Conservation (phyloP, 2,797 vertebrate species). For the Leuciscus waleckii region DNA sequence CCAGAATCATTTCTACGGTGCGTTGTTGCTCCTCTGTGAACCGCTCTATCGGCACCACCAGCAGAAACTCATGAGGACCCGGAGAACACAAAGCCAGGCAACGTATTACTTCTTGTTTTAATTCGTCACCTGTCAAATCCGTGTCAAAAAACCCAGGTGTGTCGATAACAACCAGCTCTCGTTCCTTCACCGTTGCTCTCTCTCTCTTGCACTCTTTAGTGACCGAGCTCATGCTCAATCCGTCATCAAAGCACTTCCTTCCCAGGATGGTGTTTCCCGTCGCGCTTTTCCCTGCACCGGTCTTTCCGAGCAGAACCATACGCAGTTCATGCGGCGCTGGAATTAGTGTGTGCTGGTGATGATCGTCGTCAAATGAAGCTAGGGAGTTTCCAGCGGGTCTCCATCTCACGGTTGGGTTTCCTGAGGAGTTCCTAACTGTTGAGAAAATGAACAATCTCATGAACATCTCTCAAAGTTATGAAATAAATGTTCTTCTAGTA, state of each 20-base stretch:
- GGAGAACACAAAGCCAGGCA: slow-evolving; percentile 50
- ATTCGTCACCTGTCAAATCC: background rate
- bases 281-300: background rate
- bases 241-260: background rate
- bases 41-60: slow-evolving; percentile 51
- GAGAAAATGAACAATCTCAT: too few relatives aligned
- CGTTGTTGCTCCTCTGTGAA: slow-evolving; percentile 52
- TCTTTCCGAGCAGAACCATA: background rate
- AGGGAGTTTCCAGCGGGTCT: background rate
- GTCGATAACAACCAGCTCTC: background rate
- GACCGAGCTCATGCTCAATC: background rate
- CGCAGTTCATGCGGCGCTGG: background rate
- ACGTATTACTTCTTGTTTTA: slow-evolving; percentile 19
- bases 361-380: background rate
- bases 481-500: too few relatives aligned
- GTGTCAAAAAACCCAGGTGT: background rate
- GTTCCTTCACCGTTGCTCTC: background rate
- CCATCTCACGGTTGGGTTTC: background rate
- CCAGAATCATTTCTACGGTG: slow-evolving; percentile 27
- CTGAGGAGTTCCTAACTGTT: too few relatives aligned
- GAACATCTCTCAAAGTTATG: too few relatives aligned
- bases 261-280: slow-evolving; percentile 21
- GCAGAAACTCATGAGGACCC: slow-evolving; percentile 59
- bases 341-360: background rate
- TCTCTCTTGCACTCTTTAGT: background rate